Conservation (phyloP, 2,797 vertebrate genomes). For the Pelobates cultripes region DNA sequence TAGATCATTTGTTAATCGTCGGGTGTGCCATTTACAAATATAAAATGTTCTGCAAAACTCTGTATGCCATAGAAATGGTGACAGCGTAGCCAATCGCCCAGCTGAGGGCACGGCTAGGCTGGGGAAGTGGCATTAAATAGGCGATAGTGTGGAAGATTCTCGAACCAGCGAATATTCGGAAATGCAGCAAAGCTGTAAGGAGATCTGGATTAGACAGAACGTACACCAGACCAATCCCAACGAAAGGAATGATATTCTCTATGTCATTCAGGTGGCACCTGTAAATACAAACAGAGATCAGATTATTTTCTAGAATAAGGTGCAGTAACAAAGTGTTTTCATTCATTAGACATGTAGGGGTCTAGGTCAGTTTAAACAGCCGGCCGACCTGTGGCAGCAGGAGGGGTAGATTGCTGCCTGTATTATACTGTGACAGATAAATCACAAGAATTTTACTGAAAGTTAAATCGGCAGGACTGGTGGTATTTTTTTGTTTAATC, state of each 20-base stretch:
- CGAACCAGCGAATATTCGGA: conserved; percentile 78
- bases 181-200: conserved; percentile 81
- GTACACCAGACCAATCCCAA: conserved; percentile 86
- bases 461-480: too few species aligned
- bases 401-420: too few species aligned
- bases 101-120: conserved; percentile 78
- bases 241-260: conserved; percentile 88
- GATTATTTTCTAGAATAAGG: too few species aligned
- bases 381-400: too few species aligned
- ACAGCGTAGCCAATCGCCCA: conserved; percentile 69
- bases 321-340: too few species aligned
- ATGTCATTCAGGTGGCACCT: conserved; percentile 92
- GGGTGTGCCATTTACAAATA: background rate
- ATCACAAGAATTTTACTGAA: too few species aligned
- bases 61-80: conserved; percentile 83
- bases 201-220: conserved; percentile 78
- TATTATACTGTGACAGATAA: too few species aligned
- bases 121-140: conserved; percentile 80
- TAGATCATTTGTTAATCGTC: too few species aligned
- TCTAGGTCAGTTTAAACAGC: too few species aligned
- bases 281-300: conserved; percentile 5
- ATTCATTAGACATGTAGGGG: too few species aligned
- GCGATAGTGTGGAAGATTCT: conserved; percentile 81
- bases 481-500: too few species aligned
- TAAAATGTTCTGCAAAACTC: background rate